Evolutionary conservation across 2,888 invertebrate species (phyloP).

Genomic region (Chelonus formosanus): DNA sequence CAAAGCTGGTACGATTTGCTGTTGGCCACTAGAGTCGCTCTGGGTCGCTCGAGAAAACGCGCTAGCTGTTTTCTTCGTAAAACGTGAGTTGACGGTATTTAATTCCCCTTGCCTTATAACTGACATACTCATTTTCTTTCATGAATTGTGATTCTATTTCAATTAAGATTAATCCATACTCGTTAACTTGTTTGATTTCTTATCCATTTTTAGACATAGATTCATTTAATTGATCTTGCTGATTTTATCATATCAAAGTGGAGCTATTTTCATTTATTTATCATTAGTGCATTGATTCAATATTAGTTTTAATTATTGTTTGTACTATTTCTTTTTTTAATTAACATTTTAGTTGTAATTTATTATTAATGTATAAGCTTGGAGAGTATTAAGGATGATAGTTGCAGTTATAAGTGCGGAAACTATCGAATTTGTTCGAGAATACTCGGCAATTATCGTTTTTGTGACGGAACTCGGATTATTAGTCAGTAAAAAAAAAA

Average conservation of each 20-base stretch:
- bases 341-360: background rate
- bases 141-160: too few species aligned
- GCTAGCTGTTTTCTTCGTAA: slow-evolving; percentile 37
- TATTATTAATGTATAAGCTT: too few species aligned
- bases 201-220: too few species aligned
- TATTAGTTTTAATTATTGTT: background rate
- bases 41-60: slow-evolving; percentile 46
- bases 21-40: slow-evolving; percentile 57
- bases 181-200: background rate
- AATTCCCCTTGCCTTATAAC: slow-evolving; percentile 27
- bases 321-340: slow-evolving; percentile 6
- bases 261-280: background rate
- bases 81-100: slow-evolving; percentile 31
- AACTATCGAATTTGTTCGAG: slow-evolving; percentile 18
- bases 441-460: slow-evolving; percentile 8
- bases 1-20: slow-evolving; percentile 58
- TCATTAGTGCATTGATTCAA: too few species aligned
- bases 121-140: too few species aligned
- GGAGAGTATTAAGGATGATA: background rate
- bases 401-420: slow-evolving; percentile 22
- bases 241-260: background rate
- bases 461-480: slow-evolving; percentile 1
- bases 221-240: background rate
- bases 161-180: background rate
- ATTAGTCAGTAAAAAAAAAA: slow-evolving; percentile 10